Evolutionary conservation across 2,797 vertebrate genomes (phyloP), one percentile per base, ranked within the genome.

Genomic region (Artibeus jamaicensis): DNA sequence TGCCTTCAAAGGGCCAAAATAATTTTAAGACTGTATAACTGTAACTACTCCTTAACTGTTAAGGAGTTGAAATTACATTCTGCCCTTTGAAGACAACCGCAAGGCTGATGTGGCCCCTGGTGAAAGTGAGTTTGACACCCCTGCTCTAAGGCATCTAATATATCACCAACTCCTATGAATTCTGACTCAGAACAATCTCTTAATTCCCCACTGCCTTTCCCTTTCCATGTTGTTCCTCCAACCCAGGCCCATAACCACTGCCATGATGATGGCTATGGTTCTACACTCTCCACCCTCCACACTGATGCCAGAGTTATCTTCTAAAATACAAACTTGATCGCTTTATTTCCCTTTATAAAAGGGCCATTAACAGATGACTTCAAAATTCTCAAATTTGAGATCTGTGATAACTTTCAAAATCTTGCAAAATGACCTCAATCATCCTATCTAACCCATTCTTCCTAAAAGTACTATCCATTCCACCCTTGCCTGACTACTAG

Each of bases 271-370:
- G 55, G 57, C 34, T 82, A 8, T 29, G 29, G 55, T 55, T 67
- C 55, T 55, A 85, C 32, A 71, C 44, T 37, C 48, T 62, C n/a
- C 8, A 73, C 22, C 62, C 15, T 73, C 26, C 50, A 73, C 18
- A 88, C 14, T 29, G 44, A 82, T 29, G 26, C 68, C 57, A 92
- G 3, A 81, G 39, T 55, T 67, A 71, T 32, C 65, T 70, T 55
- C 71, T 88, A 74, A 87, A 93, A 95, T 44, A 39, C 42, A 96
- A 78, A 86, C 37, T 22, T 34, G n/a, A 82, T 73, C n/a, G 82
- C 71, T 87, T 24, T 84, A 73, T 59, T 84, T 89, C 57, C 48
- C 59, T 68, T 94, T 73, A 74, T 68, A 73, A 95, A 88, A 82
- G 12, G 53, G 24, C 50, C 92, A 6, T 0, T 92, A 55, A 93